Evolutionary conservation across 1,140 invertebrate genomes (phyloP).

Genomic region (Drosophila lini): DNA sequence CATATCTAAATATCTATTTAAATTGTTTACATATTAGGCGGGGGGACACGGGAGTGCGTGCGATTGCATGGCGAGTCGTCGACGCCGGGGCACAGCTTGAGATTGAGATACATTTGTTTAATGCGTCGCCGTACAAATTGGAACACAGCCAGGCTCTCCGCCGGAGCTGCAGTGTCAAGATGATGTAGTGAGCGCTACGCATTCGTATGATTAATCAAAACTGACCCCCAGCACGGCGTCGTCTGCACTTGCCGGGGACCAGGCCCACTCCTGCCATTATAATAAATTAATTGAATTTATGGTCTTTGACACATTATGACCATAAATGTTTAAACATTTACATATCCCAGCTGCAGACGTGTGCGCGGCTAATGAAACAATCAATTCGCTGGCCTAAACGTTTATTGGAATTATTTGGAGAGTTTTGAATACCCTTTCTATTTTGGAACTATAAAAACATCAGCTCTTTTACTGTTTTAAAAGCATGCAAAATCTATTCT

Average conservation of each 20-base stretch:
- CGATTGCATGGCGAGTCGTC: constrained; percentile 23
- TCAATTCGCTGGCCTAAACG: constrained; percentile 39
- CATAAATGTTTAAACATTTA: constrained; percentile 70
- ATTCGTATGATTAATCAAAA: constrained; percentile 59
- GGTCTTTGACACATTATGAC: constrained; percentile 78
- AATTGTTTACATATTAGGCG: constrained; percentile 75
- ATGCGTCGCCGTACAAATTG: constrained; percentile 77
- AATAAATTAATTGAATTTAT: constrained; percentile 84
- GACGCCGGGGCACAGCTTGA: constrained; percentile 73
- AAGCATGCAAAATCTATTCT: too few species aligned
- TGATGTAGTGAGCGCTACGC: constrained; percentile 67
- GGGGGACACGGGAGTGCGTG: constrained; percentile 5
- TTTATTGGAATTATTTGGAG: background rate
- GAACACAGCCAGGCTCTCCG: constrained; percentile 46
- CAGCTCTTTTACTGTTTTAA: too few species aligned
- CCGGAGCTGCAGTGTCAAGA: constrained; percentile 63
- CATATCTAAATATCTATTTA: constrained; percentile 81
- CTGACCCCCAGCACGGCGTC: constrained; percentile 47
- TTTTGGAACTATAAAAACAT: background rate
- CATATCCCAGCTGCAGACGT: constrained; percentile 42
- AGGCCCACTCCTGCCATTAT: constrained; percentile 52
- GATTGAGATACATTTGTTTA: constrained; percentile 80
- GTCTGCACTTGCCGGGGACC: constrained; percentile 27
- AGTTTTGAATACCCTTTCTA: constrained; percentile 29
- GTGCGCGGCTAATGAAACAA: constrained; percentile 70